Conservation (phyloP, 2,888 invertebrate species). For the Micropterix aruncella region DNA sequence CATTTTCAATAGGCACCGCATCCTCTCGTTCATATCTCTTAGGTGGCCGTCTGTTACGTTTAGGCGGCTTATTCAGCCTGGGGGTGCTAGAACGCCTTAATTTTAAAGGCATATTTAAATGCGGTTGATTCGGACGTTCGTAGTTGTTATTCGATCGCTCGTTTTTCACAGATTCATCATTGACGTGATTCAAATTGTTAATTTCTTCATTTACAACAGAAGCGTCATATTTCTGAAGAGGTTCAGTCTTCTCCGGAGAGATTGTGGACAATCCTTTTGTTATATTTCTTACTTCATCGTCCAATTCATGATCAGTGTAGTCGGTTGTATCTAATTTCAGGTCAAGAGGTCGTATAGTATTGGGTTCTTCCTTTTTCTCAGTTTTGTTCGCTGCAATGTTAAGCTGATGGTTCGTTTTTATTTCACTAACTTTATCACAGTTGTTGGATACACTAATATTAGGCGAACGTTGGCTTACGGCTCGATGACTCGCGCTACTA, state of each 20-base stretch:
- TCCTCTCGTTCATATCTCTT: conserved; percentile 25
- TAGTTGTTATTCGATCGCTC: no score
- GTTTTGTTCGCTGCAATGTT: neutral
- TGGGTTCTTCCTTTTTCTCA: neutral
- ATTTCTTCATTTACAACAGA: no score
- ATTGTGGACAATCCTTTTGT: neutral
- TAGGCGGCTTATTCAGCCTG: conserved; percentile 26
- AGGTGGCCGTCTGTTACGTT: conserved; percentile 27
- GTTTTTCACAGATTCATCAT: no score
- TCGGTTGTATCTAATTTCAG: neutral
- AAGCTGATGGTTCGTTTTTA: neutral
- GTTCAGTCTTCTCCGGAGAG: no score
- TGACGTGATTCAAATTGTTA: no score
- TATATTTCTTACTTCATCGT: neutral
- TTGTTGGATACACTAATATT: neutral
- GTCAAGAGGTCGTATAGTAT: neutral
- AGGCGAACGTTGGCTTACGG: neutral
- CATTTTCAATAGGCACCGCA: neutral
- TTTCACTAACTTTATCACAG: neutral
- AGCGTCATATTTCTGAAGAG: no score
- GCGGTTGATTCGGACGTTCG: no score
- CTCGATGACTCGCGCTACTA: no score
- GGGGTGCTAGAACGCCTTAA: conserved; percentile 28
- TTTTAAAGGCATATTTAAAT: no score
- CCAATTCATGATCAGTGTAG: neutral